phyloP scores from a whole-genome alignment of 2,888 invertebrate species.

The Diplazon laetatorius region DNA sequence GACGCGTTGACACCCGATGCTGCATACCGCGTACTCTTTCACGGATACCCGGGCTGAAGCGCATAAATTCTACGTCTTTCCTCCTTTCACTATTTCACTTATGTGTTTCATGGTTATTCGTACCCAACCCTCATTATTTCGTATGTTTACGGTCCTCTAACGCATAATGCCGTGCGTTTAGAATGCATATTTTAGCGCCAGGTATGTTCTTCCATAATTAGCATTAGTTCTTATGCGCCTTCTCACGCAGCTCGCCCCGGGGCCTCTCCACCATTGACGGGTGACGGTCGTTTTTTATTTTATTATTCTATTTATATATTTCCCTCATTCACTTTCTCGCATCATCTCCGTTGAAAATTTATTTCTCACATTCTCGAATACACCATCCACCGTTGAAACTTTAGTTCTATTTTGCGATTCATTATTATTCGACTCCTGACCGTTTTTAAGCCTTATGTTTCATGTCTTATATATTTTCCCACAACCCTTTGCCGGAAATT shows the following conservation, averaged over 20 bases:
- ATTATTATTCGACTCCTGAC: constrained; percentile 64
- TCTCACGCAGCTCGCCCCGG: constrained; percentile 60
- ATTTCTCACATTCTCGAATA: constrained; percentile 57
- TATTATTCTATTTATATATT: constrained; percentile 41
- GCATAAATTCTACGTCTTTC: constrained; percentile 66
- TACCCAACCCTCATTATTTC: constrained; percentile 73
- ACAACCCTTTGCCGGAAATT: constrained; percentile 70
- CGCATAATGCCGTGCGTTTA: constrained; percentile 78
- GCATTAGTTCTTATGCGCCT: constrained; percentile 75
- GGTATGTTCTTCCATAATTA: constrained; percentile 80
- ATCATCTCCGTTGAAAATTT: constrained; percentile 11
- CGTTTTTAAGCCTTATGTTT: constrained; percentile 53
- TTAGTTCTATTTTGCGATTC: constrained; percentile 62
- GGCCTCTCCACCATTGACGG: constrained; percentile 61
- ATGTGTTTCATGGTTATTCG: constrained; percentile 65
- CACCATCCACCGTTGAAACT: constrained; percentile 53
- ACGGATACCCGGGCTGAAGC: constrained; percentile 50
- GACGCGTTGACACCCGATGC: constrained; percentile 46
- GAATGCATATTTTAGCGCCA: constrained; percentile 78
- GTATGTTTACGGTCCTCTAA: constrained; percentile 74
- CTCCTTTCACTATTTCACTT: constrained; percentile 68
- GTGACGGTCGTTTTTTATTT: constrained; percentile 53
- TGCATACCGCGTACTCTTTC: constrained; percentile 33
- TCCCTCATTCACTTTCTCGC: constrained; percentile 67
- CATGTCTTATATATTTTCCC: constrained; percentile 67